Evolutionary conservation across 2,888 invertebrate species (phyloP), one percentile per base, ranked within the genome.

Genomic region (Drosophila quinaria): DNA sequence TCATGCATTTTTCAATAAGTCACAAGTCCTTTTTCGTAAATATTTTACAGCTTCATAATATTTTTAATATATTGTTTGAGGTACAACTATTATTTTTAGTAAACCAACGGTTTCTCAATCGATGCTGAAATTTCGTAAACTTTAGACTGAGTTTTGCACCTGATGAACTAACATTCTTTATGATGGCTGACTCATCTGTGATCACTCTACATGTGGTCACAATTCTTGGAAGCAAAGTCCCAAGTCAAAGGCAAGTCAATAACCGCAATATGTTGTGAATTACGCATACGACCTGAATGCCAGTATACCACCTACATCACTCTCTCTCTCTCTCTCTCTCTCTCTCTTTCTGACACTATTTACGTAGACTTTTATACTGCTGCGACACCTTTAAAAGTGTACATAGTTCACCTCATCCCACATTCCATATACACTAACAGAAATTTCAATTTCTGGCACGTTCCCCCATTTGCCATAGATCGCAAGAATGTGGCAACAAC

Each of bases 221-320:
- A 60, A 31, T 78, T 73, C 74, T 80, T 67, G 80, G 37, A 47
- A 80, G 52, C 66, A 67, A 70, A 63, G 70, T 66, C 46, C 52
- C 61, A 42, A 51, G 49, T 49, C n/a, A n/a, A n/a, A n/a, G n/a
- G n/a, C n/a, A n/a, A n/a, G n/a, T n/a, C 87, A 84, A 81, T 74
- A 79, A 78, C 87, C 79, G 64, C 54, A 42, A 65, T 31, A 22
- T 39, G 22, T 55, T 25, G 49, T 35, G 66, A 64, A 83, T 87
- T 87, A 77, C 83, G 77, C 85, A 83, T 83, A 72, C 83, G 85
- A 71, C 67, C 63, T 62, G 78, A 76, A 44, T 37, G 67, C 44
- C 65, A 39, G 15, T 3, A 10, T 2, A 25, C n/a, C 11, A 5
- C 10, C 47, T 15, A 11, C 41, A 41, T 6, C 54, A 4, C 11